Conservation (phyloP, 2,113 vertebrate genomes). For the Menura novaehollandiae region DNA sequence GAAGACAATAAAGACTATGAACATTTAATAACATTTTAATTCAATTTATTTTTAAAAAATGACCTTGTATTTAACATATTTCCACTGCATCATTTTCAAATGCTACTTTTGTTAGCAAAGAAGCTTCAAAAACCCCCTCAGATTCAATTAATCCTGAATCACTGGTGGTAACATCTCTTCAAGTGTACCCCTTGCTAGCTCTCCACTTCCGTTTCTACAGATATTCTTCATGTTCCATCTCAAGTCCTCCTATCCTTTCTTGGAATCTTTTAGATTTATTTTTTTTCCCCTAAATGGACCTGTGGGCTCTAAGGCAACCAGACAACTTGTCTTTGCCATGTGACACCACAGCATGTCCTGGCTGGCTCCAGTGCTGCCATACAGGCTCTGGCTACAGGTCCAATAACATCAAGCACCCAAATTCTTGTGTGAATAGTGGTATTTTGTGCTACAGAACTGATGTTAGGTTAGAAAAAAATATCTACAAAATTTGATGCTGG, state of each 20-base stretch:
- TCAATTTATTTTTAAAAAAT: accelerated
- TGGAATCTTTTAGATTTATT: neutral
- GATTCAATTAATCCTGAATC: neutral
- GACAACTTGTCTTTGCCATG: neutral
- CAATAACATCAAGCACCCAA: accelerated
- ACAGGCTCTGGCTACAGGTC: neutral
- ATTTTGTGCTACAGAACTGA: neutral
- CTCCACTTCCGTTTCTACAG: neutral
- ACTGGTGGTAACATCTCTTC: neutral
- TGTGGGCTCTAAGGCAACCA: neutral
- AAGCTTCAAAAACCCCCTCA: neutral
- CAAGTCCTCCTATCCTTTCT: neutral
- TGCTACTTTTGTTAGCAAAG: neutral
- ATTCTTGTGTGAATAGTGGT: accelerated
- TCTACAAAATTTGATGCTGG: neutral
- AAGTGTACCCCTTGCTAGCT: neutral
- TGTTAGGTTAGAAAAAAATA: neutral
- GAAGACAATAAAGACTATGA: neutral
- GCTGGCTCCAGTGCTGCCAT: neutral
- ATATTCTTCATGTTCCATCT: neutral
- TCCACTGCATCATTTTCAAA: neutral
- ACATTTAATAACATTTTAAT: neutral
- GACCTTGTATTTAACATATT: neutral
- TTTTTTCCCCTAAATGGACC: neutral
- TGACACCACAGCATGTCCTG: neutral